A percentile compares a stretch with the other conserved stretches of the same genome.
These are phyloP conservation scores for Timema cristinae DNA, from an alignment of 2,888 invertebrate genomes.

Conservation along the genomic window DNA sequence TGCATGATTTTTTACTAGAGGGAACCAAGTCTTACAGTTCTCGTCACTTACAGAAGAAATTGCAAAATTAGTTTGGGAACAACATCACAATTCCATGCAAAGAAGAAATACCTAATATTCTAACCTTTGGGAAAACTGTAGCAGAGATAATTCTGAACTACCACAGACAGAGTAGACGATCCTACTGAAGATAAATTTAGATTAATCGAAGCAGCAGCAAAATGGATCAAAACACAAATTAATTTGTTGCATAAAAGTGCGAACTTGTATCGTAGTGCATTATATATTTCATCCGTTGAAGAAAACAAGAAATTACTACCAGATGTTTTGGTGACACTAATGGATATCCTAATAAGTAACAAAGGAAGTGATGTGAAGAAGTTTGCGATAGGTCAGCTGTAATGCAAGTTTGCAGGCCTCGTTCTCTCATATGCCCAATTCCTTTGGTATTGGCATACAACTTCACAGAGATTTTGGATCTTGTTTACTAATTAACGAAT, in stretches of 20 bases:
- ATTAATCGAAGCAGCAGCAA: conserved; percentile 11
- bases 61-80: neutral
- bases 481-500: neutral
- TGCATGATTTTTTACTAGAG: neutral
- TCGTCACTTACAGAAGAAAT: conserved; percentile 12
- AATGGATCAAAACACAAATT: conserved; percentile 7
- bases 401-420: conserved; percentile 12
- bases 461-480: conserved; percentile 15
- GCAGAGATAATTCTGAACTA: conserved; percentile 4
- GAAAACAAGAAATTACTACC: neutral
- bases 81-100: conserved; percentile 9
- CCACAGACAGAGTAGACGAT: conserved; percentile 10
- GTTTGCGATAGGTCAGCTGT: neutral
- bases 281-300: neutral
- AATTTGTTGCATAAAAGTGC: conserved; percentile 3
- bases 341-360: neutral
- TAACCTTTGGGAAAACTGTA: conserved; percentile 10
- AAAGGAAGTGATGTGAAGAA: conserved; percentile 4
- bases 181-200: conserved; percentile 7
- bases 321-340: neutral
- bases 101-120: neutral
- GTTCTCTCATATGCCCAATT: conserved; percentile 13
- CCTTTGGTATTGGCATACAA: conserved; percentile 10
- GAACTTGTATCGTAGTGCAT: conserved; percentile 12
- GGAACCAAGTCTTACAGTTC: conserved; percentile 6